These are phyloP conservation scores for Pseudopodoces humilis DNA, from an alignment of 2,113 vertebrate genomes.

Conservation along the genomic window DNA sequence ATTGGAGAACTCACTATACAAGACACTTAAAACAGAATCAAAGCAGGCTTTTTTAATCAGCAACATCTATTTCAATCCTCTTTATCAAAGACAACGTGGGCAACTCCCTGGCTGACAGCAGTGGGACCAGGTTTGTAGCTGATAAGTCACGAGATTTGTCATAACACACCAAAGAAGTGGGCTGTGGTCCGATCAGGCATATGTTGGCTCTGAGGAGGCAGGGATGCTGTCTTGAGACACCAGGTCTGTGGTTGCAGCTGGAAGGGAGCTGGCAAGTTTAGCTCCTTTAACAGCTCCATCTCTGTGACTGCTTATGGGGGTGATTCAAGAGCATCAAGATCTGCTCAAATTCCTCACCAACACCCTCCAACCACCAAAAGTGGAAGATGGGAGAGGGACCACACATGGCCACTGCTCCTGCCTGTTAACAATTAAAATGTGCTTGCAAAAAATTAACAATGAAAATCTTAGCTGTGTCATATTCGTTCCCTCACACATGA, in stretches of 20 bases:
- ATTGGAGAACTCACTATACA: constrained; percentile 30
- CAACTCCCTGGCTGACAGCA: background rate
- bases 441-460: constrained; percentile 34
- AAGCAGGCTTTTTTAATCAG: constrained; percentile 15
- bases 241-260: background rate
- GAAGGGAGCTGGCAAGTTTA: background rate
- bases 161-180: background rate
- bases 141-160: background rate
- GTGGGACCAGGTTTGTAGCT: background rate
- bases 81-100: background rate
- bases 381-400: constrained; percentile 44
- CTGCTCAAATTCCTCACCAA: background rate
- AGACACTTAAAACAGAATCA: background rate
- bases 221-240: background rate
- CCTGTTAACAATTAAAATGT: constrained; percentile 57
- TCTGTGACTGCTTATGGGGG: background rate
- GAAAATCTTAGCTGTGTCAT: constrained; percentile 29
- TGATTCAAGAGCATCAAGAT: background rate
- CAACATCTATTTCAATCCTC: background rate
- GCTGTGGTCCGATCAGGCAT: background rate
- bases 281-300: background rate
- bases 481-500: constrained; percentile 6
- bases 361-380: background rate
- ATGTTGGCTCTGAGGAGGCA: background rate
- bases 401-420: constrained; percentile 44